These are phyloP conservation scores for Eupristina koningsbergeri DNA, from an alignment of 1,140 invertebrate genomes.

Conservation along the genomic window DNA sequence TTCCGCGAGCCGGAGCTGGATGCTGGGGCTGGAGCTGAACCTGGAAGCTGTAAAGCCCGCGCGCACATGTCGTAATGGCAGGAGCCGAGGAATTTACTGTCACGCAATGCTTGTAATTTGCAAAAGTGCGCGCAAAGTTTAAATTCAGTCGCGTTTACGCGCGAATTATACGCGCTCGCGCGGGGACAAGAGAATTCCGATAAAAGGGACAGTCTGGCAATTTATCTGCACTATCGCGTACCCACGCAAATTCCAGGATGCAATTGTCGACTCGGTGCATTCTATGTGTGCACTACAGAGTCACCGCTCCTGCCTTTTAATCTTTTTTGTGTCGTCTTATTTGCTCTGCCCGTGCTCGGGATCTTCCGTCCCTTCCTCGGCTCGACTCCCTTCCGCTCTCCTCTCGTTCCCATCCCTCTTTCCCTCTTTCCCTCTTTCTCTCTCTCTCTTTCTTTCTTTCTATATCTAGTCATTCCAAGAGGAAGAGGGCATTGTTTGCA, in stretches of 20 bases:
- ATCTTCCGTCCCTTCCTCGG: neutral
- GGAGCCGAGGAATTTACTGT: conserved; percentile 5
- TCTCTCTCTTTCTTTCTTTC: neutral
- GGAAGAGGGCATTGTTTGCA: conserved; percentile 57
- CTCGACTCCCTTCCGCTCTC: neutral
- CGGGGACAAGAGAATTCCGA: conserved; percentile 26
- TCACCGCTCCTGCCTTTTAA: neutral
- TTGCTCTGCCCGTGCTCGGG: neutral
- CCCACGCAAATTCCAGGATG: neutral
- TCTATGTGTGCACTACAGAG: neutral
- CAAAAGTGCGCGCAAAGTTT: neutral
- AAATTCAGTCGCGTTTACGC: neutral
- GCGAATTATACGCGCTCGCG: neutral
- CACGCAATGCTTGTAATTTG: neutral
- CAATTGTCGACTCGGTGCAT: neutral
- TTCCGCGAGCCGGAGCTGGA: too few relatives aligned
- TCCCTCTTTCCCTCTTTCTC: too few relatives aligned
- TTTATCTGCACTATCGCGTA: conserved; percentile 3
- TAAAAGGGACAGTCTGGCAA: conserved; percentile 13
- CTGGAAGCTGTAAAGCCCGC: neutral
- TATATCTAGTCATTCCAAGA: neutral
- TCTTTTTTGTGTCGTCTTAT: neutral
- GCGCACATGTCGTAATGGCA: neutral
- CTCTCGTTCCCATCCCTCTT: neutral
- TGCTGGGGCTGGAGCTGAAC: too few relatives aligned